Evolutionary conservation across 2,888 invertebrate genomes (phyloP).

Genomic region (Latrodectus elegans): DNA sequence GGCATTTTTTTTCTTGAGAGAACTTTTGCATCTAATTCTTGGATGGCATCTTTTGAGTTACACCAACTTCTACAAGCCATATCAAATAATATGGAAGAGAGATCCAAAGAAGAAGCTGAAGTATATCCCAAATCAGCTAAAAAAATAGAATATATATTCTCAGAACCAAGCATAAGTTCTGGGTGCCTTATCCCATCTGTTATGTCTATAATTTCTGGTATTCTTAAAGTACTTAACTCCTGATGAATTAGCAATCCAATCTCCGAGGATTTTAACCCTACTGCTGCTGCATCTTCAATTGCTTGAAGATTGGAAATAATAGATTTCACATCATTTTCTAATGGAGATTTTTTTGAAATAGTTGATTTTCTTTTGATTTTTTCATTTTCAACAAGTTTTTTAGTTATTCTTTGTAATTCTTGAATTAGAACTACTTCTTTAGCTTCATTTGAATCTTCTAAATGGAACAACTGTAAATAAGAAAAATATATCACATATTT

Average conservation of each 20-base stretch:
- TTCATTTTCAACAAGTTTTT: conserved; percentile 38
- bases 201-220: conserved; percentile 50
- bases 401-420: conserved; percentile 31
- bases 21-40: conserved; percentile 38
- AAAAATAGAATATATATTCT: conserved; percentile 56
- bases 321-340: conserved; percentile 12
- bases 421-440: conserved; percentile 51
- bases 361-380: conserved; percentile 38
- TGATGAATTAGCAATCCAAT: conserved; percentile 35
- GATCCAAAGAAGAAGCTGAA: conserved; percentile 31
- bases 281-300: conserved; percentile 46
- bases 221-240: conserved; percentile 34
- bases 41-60: neutral
- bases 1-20: conserved; percentile 44
- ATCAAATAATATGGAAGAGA: conserved; percentile 44
- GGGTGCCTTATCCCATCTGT: conserved; percentile 35
- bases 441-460: conserved; percentile 53
- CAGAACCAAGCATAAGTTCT: conserved; percentile 45
- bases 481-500: no score
- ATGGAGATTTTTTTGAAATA: neutral
- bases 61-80: conserved; percentile 55
- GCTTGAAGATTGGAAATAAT: conserved; percentile 27
- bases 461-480: conserved; percentile 51
- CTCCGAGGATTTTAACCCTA: conserved; percentile 48
- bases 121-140: conserved; percentile 57